phyloP scores from a whole-genome alignment of 2,888 invertebrate species.

The Melinaea marsaeus region DNA sequence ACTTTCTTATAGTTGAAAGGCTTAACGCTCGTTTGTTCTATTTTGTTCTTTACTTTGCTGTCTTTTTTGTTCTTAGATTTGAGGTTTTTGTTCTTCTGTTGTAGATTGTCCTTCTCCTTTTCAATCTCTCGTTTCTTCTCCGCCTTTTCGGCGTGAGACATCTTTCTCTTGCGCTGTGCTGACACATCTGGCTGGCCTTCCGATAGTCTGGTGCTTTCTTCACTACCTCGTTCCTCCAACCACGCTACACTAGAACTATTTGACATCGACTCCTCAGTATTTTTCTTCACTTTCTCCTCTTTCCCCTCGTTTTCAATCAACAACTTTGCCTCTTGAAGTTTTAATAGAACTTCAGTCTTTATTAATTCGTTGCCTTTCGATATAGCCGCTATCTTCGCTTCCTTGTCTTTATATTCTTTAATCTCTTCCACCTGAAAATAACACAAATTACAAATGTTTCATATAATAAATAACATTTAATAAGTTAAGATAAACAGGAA shows the following conservation, averaged over 20 bases:
- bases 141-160: constrained; percentile 5
- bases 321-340: constrained; percentile 47
- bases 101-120: constrained; percentile 7
- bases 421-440: constrained; percentile 55
- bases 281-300: constrained; percentile 12
- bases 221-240: background rate
- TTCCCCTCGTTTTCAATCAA: constrained; percentile 39
- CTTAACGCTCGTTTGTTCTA: constrained; percentile 34
- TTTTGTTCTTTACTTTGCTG: constrained; percentile 28
- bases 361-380: constrained; percentile 55
- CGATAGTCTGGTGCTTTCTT: constrained; percentile 17
- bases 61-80: constrained; percentile 21
- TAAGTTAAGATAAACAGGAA: constrained; percentile 1
- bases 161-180: constrained; percentile 12
- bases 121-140: constrained; percentile 17
- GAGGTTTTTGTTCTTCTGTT: constrained; percentile 6
- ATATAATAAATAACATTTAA: background rate
- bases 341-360: constrained; percentile 50
- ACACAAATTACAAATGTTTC: constrained; percentile 9
- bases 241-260: background rate
- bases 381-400: constrained; percentile 57
- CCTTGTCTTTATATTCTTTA: constrained; percentile 53
- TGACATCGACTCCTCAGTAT: constrained; percentile 10
- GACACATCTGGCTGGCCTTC: constrained; percentile 27
- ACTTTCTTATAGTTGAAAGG: constrained; percentile 50